Evolutionary conservation across 2,797 vertebrate genomes (phyloP).

Genomic region (Sarcoramphus papa): DNA sequence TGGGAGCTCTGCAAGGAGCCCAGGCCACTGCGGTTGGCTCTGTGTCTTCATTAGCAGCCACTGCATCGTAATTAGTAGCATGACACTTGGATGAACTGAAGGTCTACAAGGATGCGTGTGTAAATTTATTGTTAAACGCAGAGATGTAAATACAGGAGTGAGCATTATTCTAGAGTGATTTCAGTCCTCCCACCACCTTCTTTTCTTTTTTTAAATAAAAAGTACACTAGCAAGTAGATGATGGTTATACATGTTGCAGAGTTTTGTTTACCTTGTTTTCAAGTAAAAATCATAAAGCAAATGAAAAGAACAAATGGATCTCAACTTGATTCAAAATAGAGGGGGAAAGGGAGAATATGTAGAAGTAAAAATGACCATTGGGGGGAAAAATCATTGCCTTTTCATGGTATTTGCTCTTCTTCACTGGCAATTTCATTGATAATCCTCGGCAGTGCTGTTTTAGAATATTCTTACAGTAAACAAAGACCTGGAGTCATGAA

Average conservation of each 20-base stretch:
- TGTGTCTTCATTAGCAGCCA: background rate
- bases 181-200: rapidly evolving
- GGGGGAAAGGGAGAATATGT: background rate
- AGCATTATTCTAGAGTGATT: background rate
- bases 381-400: background rate
- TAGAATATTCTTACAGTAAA: background rate
- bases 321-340: background rate
- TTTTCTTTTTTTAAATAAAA: background rate
- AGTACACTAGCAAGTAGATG: background rate
- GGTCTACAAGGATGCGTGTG: background rate
- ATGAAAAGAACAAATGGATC: background rate
- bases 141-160: background rate
- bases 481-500: background rate
- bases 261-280: background rate
- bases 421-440: background rate
- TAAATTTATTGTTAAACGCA: background rate
- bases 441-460: background rate
- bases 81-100: background rate
- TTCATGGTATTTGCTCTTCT: background rate
- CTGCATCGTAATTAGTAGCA: background rate
- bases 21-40: background rate
- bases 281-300: background rate
- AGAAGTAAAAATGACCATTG: background rate
- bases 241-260: background rate
- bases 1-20: background rate